Evolutionary conservation across 2,888 invertebrate species (phyloP), one percentile per base, ranked within the genome.

Genomic region (Epistrophella euchroma): DNA sequence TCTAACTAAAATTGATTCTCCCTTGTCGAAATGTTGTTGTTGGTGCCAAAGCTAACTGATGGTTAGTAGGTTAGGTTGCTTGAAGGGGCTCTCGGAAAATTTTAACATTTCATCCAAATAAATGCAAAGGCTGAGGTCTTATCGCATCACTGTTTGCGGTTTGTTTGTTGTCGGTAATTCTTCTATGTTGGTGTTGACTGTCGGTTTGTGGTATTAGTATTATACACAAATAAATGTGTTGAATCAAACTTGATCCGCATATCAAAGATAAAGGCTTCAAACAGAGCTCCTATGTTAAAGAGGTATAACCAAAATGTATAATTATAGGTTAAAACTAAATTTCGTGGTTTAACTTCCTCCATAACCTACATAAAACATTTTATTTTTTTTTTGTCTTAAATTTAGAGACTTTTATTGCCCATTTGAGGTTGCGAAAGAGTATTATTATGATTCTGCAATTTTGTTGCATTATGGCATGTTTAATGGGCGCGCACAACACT

Each of bases 141-240:
- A 85, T 85, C 68, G 85, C 80, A 80, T 85, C 80, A 81, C 85
- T 85, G 81, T 85, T 81, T 81, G 85, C 15, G 85, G 85, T 85
- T 68, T 68, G 47, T 76, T 70, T 76, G 60, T 70, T 76, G 60
- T 62, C 43, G 60, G 85, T 73, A 56, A 35, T 68, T 56, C 43
- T 71, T 56, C 71, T 79, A 52, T 35, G 19, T 71, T 28, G 50
- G 43, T 60, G 58, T 58, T 72, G 45, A 45, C 17, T 74, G 37
- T 52, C 35, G 19, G 32, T 35, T 47, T 45, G 43, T 43, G 32
- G 28, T 62, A 45, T 45, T 28, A 32, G 6, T 17, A 9, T 9
- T 17, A 1, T 43, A 4, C 40, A 22, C 28, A 19, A 10, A 50
- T 71, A 4, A 1, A 1, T 13, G 10, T 37, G 37, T 37, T 4